These are phyloP conservation scores for Zoanthus solanderi DNA, from an alignment of 92 coral and sea anemone species.

Conservation along the genomic window DNA sequence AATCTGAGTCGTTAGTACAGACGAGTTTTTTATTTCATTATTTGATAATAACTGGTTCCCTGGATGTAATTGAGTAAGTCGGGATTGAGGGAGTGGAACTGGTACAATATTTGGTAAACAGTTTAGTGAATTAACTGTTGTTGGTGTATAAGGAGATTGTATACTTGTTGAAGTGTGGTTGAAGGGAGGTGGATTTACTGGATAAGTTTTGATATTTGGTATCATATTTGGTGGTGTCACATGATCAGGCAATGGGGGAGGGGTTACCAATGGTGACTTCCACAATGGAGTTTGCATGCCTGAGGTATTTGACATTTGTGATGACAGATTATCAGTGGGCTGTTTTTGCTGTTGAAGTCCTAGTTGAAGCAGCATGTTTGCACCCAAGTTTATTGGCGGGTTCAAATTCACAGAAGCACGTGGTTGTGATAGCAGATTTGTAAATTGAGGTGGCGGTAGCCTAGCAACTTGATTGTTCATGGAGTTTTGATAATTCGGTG, in stretches of 20 bases:
- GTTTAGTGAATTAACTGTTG: background rate
- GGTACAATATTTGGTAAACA: background rate
- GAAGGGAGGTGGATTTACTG: background rate
- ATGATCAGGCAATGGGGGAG: background rate
- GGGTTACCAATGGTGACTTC: background rate
- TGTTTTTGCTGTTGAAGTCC: background rate
- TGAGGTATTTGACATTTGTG: background rate
- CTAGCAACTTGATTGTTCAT: conserved; percentile 12
- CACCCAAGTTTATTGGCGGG: background rate
- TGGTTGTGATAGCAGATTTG: too few relatives aligned
- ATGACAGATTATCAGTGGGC: background rate
- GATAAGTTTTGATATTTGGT: background rate
- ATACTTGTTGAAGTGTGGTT: background rate
- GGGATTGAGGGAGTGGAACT: conserved; percentile 2
- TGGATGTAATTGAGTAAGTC: background rate
- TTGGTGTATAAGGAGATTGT: background rate
- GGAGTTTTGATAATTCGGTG: background rate
- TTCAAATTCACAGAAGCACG: background rate
- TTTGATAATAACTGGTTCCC: background rate
- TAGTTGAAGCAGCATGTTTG: background rate
- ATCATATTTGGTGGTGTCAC: background rate
- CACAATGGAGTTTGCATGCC: background rate
- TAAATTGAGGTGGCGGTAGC: background rate
- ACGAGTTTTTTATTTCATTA: background rate
- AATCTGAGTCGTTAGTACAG: background rate